Percentiles rank a stretch among this genome's conserved stretches.
These are phyloP conservation scores for Hippocampus barbouri DNA, from an alignment of 2,113 vertebrate genomes.

Conservation along the genomic window DNA sequence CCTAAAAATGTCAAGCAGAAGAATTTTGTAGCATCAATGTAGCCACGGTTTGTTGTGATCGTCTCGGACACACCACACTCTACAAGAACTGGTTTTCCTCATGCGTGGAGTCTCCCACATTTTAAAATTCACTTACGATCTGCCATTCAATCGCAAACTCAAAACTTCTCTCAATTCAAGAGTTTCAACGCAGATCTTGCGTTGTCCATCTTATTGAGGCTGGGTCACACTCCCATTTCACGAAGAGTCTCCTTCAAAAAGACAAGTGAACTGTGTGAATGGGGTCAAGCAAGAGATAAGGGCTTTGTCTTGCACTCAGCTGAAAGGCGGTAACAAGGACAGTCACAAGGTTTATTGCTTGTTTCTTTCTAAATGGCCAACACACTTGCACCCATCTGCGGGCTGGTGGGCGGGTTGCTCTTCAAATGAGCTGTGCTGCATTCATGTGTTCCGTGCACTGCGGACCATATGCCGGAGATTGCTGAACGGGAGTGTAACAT, in stretches of 20 bases:
- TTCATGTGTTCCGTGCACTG: slow-evolving; percentile 1
- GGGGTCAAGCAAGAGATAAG: slow-evolving; percentile 4
- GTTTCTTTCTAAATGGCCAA: slow-evolving; percentile 4
- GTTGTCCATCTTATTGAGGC: not conserved
- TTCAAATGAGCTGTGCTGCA: slow-evolving; percentile 6
- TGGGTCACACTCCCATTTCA: not conserved
- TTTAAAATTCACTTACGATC: not conserved
- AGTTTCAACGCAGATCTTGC: not conserved
- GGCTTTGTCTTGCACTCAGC: slow-evolving; percentile 6
- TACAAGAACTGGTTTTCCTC: not conserved
- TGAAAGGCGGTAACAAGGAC: not conserved
- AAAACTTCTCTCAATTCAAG: not conserved
- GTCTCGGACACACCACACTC: too few relatives aligned
- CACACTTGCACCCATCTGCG: not conserved
- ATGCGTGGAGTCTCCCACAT: not conserved
- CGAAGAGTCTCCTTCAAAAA: not conserved
- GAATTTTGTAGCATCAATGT: too few relatives aligned
- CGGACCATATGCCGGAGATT: not conserved
- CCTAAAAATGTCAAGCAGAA: too few relatives aligned
- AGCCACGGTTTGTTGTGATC: not conserved
- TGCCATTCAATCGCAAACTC: not conserved
- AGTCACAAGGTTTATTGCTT: slow-evolving; percentile 4
- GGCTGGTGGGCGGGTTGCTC: not conserved
- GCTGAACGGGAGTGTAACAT: not conserved
- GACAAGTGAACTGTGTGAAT: not conserved